phyloP scores from a whole-genome alignment of 2,113 vertebrate species.

The Otus sunia region DNA sequence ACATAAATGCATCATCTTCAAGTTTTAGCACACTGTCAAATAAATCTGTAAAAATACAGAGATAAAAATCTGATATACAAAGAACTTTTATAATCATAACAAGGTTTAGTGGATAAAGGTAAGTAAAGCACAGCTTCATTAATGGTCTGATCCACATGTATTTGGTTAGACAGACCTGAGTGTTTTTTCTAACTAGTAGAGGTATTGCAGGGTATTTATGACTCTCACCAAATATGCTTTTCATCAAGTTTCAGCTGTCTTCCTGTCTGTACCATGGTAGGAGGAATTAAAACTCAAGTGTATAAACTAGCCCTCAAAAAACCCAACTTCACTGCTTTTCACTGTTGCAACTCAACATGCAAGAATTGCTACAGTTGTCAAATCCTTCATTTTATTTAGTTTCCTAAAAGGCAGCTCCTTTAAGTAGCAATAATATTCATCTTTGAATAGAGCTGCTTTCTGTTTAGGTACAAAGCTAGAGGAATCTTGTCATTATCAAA shows the following conservation, averaged over 20 bases:
- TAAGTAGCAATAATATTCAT: background rate
- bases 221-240: background rate
- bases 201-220: background rate
- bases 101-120: background rate
- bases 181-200: background rate
- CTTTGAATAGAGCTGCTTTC: background rate
- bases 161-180: background rate
- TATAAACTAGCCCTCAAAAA: background rate
- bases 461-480: background rate
- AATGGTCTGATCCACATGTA: background rate
- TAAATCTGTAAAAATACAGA: background rate
- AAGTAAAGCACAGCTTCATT: background rate
- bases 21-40: background rate
- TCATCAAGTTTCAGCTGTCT: background rate
- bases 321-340: background rate
- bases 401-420: background rate
- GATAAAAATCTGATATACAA: background rate
- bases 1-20: background rate
- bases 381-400: background rate
- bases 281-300: background rate
- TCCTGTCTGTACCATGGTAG: background rate
- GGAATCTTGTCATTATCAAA: background rate
- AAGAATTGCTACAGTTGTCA: background rate
- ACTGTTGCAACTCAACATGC: background rate
- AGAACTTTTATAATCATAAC: background rate